Evolutionary conservation across 2,888 invertebrate species (phyloP).

Genomic region (Adelognathus sp.): DNA sequence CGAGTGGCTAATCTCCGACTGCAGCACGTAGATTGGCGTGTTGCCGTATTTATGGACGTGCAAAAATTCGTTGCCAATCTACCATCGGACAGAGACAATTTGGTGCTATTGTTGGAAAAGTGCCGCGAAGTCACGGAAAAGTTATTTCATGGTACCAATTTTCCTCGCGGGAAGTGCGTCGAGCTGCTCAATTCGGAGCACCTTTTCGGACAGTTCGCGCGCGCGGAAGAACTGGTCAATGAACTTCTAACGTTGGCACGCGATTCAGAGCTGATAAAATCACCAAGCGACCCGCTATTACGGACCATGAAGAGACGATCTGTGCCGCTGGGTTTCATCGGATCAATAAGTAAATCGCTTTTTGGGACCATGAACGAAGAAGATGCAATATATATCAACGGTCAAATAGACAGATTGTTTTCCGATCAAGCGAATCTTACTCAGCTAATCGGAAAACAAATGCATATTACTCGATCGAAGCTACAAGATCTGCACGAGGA

Average conservation of each 20-base stretch:
- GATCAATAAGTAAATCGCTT: background rate
- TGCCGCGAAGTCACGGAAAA: background rate
- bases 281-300: background rate
- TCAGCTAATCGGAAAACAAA: background rate
- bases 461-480: too few relatives aligned
- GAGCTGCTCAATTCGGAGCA: too few relatives aligned
- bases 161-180: too few relatives aligned
- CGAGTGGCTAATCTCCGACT: background rate
- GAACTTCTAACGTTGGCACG: background rate
- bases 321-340: background rate
- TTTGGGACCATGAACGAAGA: too few relatives aligned
- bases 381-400: background rate
- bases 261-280: background rate
- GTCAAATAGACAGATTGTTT: too few relatives aligned
- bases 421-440: background rate
- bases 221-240: background rate
- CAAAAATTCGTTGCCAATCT: background rate
- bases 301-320: background rate
- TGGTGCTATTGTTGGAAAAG: background rate
- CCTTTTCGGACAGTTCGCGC: too few relatives aligned
- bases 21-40: too few relatives aligned
- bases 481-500: background rate
- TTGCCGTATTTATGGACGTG: background rate
- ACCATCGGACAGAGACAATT: background rate
- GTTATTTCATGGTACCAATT: too few relatives aligned